Base-by-base conservation (phyloP, 2,888 invertebrate genomes). In the Esperia sulphurella region DNA sequence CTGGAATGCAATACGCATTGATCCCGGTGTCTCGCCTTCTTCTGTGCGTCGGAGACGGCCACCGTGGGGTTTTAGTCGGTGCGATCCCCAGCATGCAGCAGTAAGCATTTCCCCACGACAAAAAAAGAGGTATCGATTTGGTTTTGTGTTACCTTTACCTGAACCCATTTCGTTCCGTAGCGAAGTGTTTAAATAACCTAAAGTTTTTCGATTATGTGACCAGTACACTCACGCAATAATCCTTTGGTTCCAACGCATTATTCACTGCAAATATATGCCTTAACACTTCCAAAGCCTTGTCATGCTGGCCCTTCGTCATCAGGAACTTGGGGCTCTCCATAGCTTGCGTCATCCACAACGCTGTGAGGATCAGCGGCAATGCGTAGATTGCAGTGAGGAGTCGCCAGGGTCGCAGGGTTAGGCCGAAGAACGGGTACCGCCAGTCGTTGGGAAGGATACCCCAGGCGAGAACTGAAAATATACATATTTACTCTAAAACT, bases 271-370 rank as follows among this genome's bases (percentile, higher is more conserved):
- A 86, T 1, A 89, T 75, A 29, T 63, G 72, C 45, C 52, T 67
- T 48, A 88, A 51, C 0, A 87, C 73, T 0, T 70, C 68, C 49
- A 95, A 62, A 0, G 95, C 94, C 49, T 91, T 86, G 0, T 90
- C 80, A 2, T 87, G 77, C 49, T 90, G 86, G 0, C 93, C 92
- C 59, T 91, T 92, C 0, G 93, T 89, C 51, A 94, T 83, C 38
- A 94, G 85, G 74, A 93, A 96, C 75, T 95, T 95, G 0, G 96
- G 96, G 65, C 95, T 96, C 76, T 96, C 96, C 0, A 95, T 94
- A 12, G 92, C 74, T 9, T 57, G 52, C 2, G 71, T 55, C 50
- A 81, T 54, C 57, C 68, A 67, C 0, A 77, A 2, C 0, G 83
- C 86, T 1, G 81, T 72, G 4, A 84, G 51, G 0, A 94, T 59